Evolutionary conservation across 2,888 invertebrate species (phyloP), one percentile per base, ranked within the genome.

Genomic region (Carterocephalus palaemon): DNA sequence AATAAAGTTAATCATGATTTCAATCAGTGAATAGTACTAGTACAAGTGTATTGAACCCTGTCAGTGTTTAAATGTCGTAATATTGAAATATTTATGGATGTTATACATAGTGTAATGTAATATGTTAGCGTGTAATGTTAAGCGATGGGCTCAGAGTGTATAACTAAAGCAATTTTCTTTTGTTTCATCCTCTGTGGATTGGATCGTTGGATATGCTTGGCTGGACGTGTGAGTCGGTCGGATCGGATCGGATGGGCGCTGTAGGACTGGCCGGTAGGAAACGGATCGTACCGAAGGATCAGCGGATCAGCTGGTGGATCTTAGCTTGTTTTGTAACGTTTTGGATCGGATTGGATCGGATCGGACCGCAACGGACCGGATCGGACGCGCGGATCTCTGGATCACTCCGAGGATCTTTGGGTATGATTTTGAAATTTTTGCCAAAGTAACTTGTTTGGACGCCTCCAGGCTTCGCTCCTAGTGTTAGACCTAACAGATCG

Each of bases 121-220:
- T n/a, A n/a, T n/a, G n/a, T n/a, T n/a, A n/a, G n/a, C n/a, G n/a
- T n/a, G n/a, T n/a, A n/a, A n/a, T n/a, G n/a, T n/a, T n/a, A n/a
- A n/a, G n/a, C n/a, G n/a, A 19, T 12, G 24, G 31, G 9, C 19
- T 20, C 23, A 23, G 43, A 31, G 37, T 37, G 43, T 43, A 43
- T 76, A 70, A 80, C 75, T 76, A 84, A 85, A 81, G 68, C 64
- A 62, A 72, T 78, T 83, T 80, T 85, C 82, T 86, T 86, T 86
- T 86, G 85, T 86, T 86, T 84, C 86, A 86, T 85, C 85, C 84
- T 68, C 85, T 86, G 79, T 85, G 85, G 85, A 83, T 83, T 79
- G 77, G 78, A 64, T 82, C 77, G 65, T 68, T 72, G 77, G 80
- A 78, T 76, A 67, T 75, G 75, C 75, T 75, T 70, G 82, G 72